Evolutionary conservation across 2,888 invertebrate genomes (phyloP), one percentile per base, ranked within the genome.

Genomic region (Lepetodrilus schrolli): DNA sequence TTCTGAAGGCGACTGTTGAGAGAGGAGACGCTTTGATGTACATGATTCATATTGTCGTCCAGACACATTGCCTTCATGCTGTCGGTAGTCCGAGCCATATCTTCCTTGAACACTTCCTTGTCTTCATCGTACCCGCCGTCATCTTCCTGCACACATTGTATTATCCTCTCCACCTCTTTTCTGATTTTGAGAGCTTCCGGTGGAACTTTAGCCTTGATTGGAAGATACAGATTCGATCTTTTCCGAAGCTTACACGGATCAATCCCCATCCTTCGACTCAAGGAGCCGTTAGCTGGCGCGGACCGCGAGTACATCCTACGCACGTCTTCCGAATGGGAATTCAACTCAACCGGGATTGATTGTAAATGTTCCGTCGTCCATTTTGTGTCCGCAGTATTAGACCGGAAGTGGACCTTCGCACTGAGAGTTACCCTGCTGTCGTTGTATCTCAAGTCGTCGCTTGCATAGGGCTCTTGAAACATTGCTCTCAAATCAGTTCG

Each of bases 381-480:
- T 47, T 80, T 79, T 17, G 81, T 83, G 68, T 82, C 82, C 0
- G 79, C 81, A 10, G 80, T 80, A 73, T 85, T 86, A 34, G 84
- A 81, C 58, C 75, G 76, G 72, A 87, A 86, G 78, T 86, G 87
- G n/a, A 75, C 77, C 70, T 82, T 82, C 4, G 85, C 83, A 77
- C 86, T 86, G 20, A 81, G 75, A 38, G 75, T 77, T 4, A 85
- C 76, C 47, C 79, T 79, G 47, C 72, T 81, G 49, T 87, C 87
- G 58, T 85, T 82, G 73, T 84, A 86, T 13, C 68, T 70, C 0
- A 73, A 66, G 13, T 80, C 74, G 43, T 86, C 83, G 47, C 80
- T 79, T 8, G 81, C 81, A 72, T 88, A 88, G 0, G 87, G 87
- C 38, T 87, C 86, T 70, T 76, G 76, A 66, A 88, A 88, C 87